Evolutionary conservation across 2,113 vertebrate genomes (phyloP).

Genomic region (Hippocampus comes): DNA sequence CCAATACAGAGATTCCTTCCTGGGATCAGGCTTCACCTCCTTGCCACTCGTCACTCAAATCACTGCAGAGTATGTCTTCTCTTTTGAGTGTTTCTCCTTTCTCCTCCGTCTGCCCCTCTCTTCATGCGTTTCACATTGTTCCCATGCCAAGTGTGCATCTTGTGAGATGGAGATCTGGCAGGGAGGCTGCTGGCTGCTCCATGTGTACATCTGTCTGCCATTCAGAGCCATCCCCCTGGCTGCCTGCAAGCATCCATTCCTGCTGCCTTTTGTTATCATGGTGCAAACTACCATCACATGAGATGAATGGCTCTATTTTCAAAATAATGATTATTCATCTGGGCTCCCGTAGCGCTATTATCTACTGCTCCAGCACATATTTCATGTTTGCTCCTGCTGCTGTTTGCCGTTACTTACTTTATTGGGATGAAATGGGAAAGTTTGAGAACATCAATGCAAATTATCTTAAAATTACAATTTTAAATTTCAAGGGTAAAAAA

Average conservation of each 20-base stretch:
- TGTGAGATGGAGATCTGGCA: slow-evolving; percentile 36
- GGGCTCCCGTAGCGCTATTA: not conserved
- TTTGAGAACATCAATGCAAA: not conserved
- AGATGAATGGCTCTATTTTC: not conserved
- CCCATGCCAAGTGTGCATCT: slow-evolving; percentile 53
- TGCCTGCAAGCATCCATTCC: slow-evolving; percentile 10
- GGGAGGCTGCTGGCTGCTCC: slow-evolving; percentile 26
- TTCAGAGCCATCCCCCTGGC: slow-evolving; percentile 15
- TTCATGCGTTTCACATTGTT: slow-evolving; percentile 45
- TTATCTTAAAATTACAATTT: too few relatives aligned
- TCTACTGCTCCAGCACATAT: not conserved
- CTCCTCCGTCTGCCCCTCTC: slow-evolving; percentile 11
- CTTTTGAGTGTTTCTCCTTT: slow-evolving; percentile 6
- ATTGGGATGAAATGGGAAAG: not conserved
- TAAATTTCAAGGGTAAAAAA: too few relatives aligned
- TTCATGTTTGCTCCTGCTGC: not conserved
- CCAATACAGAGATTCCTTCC: slow-evolving; percentile 96
- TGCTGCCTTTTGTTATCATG: slow-evolving; percentile 15
- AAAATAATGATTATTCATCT: not conserved
- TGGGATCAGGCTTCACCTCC: slow-evolving; percentile 84
- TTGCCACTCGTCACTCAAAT: slow-evolving; percentile 72
- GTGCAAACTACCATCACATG: not conserved
- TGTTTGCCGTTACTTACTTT: not conserved
- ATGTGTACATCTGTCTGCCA: slow-evolving; percentile 30
- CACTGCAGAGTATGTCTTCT: slow-evolving; percentile 66